These are phyloP conservation scores for Rostratula benghalensis DNA, from an alignment of 2,113 vertebrate genomes.

Conservation along the genomic window DNA sequence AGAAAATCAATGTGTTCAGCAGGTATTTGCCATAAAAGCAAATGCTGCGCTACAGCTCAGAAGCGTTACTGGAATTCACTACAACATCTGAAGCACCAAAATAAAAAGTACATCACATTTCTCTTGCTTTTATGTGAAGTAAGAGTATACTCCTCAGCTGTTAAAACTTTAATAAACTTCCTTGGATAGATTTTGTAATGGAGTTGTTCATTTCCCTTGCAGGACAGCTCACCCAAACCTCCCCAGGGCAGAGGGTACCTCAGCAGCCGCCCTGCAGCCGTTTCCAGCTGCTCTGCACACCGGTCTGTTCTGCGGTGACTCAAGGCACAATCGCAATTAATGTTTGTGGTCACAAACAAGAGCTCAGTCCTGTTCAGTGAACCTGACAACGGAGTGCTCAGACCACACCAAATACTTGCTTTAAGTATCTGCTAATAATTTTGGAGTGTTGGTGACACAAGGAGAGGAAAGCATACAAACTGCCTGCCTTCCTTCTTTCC, in stretches of 20 bases:
- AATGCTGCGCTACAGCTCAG: not conserved
- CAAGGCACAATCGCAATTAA: not conserved
- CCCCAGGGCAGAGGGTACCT: not conserved
- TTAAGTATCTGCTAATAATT: not conserved
- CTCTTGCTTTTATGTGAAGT: not conserved
- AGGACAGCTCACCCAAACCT: not conserved
- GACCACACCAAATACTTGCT: not conserved
- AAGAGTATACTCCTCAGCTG: not conserved
- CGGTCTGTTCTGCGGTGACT: not conserved
- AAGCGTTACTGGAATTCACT: not conserved
- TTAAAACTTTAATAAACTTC: not conserved
- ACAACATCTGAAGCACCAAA: not conserved
- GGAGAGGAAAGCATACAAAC: not conserved
- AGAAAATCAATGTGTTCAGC: not conserved
- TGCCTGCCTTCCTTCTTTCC: not conserved
- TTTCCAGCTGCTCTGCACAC: not conserved
- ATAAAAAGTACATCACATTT: not conserved
- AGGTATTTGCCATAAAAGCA: not conserved
- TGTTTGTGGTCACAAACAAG: not conserved
- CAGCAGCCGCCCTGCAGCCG: not conserved
- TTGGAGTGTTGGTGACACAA: not conserved
- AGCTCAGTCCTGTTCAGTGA: not conserved
- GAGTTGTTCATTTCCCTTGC: not conserved
- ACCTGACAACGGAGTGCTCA: not conserved
- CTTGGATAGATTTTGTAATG: not conserved